Evolutionary conservation across 64 coral and sea anemone species (phyloP).

Genomic region (Montipora capricornis): DNA sequence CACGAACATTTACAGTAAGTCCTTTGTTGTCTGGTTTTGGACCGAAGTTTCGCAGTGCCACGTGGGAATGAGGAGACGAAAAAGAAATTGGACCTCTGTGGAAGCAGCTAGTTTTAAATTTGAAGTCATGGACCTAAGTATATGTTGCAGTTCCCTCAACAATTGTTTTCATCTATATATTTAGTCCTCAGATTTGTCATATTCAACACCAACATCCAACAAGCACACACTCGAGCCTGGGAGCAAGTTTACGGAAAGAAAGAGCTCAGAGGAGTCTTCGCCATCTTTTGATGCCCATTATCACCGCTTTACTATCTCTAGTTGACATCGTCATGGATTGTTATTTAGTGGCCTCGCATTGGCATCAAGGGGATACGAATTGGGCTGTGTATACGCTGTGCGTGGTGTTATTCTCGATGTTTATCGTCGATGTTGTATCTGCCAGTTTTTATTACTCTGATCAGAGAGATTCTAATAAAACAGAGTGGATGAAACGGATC

Average conservation of each 20-base stretch:
- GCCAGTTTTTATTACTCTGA: not conserved
- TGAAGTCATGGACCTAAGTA: too few species aligned
- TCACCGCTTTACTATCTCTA: not conserved
- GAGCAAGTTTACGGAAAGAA: not conserved
- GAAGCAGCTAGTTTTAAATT: too few species aligned
- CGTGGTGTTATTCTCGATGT: not conserved
- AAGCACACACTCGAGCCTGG: too few species aligned
- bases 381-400: slow-evolving; percentile 11
- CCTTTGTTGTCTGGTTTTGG: too few species aligned
- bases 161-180: too few species aligned
- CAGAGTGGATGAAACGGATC: not conserved
- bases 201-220: too few species aligned
- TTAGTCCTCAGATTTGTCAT: too few species aligned
- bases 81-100: too few species aligned
- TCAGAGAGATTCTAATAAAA: not conserved
- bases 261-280: not conserved
- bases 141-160: too few species aligned
- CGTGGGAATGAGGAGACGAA: too few species aligned
- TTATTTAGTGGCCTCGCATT: slow-evolving; percentile 1
- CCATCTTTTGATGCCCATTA: not conserved
- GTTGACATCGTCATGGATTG: slow-evolving; percentile 4
- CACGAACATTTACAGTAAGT: too few species aligned
- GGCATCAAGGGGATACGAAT: not conserved
- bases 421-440: slow-evolving; percentile 2
- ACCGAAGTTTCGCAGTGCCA: too few species aligned